Evolutionary conservation across 2,797 vertebrate genomes (phyloP), one percentile per base, ranked within the genome.

Genomic region (Cichlasoma orientale): DNA sequence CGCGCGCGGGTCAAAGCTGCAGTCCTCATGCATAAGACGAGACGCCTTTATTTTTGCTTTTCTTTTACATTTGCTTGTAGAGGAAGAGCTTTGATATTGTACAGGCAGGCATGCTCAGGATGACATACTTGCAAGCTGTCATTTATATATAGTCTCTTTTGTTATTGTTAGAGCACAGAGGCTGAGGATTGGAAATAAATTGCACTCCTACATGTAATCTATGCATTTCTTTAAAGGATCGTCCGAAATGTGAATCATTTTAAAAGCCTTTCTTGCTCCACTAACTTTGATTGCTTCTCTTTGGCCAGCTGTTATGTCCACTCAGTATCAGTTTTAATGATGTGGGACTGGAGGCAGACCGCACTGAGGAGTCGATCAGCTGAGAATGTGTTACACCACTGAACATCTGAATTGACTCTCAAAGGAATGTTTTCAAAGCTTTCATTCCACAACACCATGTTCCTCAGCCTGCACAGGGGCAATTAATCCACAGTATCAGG

Each of bases 251-350:
- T 83, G 74, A 86, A 70, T 75, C 79, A 83, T 87, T 84, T 74
- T 73, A 84, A 89, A 85, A 31, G 90, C 55, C 69, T 77, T 90
- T 87, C 83, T 88, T 87, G 90, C 88, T 83, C 78, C 83, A 88
- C 86, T 92, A 90, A 82, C 89, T 94, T 89, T 94, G 92, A 95
- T 95, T 92, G 90, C 82, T 92, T 93, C 92, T 88, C 86, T 91
- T 88, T 88, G 80, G 54, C 82, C 80, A 77, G 86, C 86, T 79
- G 84, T 90, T 91, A 89, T 78, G 88, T 57, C 70, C 75, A 66
- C 70, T 88, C 84, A 82, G 71, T 88, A 86, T 93, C 79, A 76
- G 77, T 91, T 92, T 92, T 92, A 93, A 93, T 93, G 89, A 89
- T 84, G 82, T 82, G 75, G 47, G 57, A 77, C 47, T 44, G 52